Evolutionary conservation across 2,113 vertebrate genomes (phyloP), one percentile per base, ranked within the genome.

Genomic region (Callithrix jacchus): DNA sequence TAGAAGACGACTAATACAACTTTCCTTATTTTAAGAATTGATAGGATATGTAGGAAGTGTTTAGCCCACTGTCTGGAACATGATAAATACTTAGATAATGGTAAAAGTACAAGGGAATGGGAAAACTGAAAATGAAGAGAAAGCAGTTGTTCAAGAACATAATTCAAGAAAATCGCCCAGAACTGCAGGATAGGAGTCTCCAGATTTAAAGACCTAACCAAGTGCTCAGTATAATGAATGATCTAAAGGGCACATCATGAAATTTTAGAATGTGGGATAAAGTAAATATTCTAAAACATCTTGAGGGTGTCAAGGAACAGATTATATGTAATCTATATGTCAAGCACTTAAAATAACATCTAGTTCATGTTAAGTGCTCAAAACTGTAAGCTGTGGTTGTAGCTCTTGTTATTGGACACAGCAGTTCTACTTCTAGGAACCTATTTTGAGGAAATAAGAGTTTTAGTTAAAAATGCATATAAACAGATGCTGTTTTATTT

Each of bases 351-450:
- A 88, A 47, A 84, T 61, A 90, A 87, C 3, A 18, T 21, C 21
- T 68, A 73, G 47, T 70, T 13, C 17, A 37, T 0, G 2, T 17
- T 23, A 47, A 91, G 32, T 54, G 49, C 37, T 88, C 54, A 52
- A 52, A 73, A 94, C 21, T 45, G 9, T 71, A 76, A 87, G 27
- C 14, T 90, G 61, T 64, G 8, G 45, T 77, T 89, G 35, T 40
- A 84, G 30, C 47, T 95, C 8, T 76, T 64, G 64, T 56, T 92
- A 66, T 77, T 17, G 91, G 37, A 85, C 9, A 91, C 0, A 82
- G 23, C 42, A 87, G 93, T 83, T 92, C 47, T 71, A 80, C 20
- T 92, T 93, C 27, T 58, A 96, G 81, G n/a, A 90, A 81, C 17
- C 25, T 71, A 85, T 56, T 87, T 70, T 88, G 61, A 87, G 45